Conservation (phyloP, 2,113 vertebrate species). For the Ptilonorhynchus violaceus region DNA sequence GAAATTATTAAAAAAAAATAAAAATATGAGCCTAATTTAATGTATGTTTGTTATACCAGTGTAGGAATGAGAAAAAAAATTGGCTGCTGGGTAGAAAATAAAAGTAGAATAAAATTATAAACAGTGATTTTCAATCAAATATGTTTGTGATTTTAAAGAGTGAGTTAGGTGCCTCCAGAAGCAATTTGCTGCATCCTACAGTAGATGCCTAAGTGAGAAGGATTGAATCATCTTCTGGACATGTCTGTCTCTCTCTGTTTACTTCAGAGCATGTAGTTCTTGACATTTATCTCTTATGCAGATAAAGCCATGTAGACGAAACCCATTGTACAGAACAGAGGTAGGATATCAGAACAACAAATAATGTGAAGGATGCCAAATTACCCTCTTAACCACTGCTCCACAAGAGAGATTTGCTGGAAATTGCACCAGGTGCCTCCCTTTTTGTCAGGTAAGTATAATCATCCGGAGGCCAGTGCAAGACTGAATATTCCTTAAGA, state of each 20-base stretch:
- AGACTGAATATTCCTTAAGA: not conserved
- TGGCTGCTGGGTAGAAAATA: not conserved
- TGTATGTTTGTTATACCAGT: not conserved
- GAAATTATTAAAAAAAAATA: not conserved
- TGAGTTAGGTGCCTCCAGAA: not conserved
- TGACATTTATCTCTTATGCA: not conserved
- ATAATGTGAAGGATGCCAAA: not conserved
- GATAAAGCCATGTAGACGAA: not conserved
- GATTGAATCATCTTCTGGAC: not conserved
- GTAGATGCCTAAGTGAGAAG: not conserved
- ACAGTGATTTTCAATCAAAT: not conserved
- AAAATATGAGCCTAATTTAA: not conserved
- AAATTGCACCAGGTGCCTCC: not conserved
- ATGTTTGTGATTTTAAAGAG: not conserved
- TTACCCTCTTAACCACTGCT: not conserved
- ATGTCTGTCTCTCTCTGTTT: not conserved
- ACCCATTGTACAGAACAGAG: not conserved
- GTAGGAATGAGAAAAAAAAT: not conserved
- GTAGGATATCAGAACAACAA: not conserved
- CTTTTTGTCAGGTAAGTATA: not conserved
- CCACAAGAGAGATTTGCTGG: not conserved
- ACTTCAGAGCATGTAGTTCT: not conserved
- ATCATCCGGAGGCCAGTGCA: not conserved
- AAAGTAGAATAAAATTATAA: not conserved
- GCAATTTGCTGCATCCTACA: not conserved